Conservation (phyloP, 2,113 vertebrate genomes). For the Oplegnathus fasciatus region DNA sequence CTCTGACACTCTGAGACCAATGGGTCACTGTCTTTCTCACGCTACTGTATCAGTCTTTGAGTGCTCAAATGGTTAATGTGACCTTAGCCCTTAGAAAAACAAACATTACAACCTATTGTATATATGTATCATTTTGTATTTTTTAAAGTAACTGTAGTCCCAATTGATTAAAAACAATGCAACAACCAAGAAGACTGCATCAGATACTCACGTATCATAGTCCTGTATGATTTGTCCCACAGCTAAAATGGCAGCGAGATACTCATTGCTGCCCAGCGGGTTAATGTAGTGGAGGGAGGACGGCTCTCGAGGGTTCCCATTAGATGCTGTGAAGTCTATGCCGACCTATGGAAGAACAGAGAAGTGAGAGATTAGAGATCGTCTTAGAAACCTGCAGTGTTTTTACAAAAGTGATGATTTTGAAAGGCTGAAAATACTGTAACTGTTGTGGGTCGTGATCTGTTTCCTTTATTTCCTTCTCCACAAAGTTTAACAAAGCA, state of each 20-base stretch:
- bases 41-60: not conserved
- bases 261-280: slow-evolving; percentile 96
- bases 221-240: slow-evolving; percentile 99
- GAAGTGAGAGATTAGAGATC: not conserved
- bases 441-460: not conserved
- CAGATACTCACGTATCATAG: slow-evolving; percentile 93
- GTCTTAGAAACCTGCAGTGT: not conserved
- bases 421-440: not conserved
- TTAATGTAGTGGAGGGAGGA: slow-evolving; percentile 98
- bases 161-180: not conserved
- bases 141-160: not conserved
- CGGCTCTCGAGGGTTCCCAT: slow-evolving; percentile 94
- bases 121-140: too few species aligned
- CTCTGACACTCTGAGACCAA: not conserved
- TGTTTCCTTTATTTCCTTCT: not conserved
- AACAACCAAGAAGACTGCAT: not conserved
- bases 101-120: not conserved
- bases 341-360: slow-evolving; percentile 88
- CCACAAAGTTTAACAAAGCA: not conserved
- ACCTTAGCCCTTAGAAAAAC: not conserved
- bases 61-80: not conserved
- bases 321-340: slow-evolving; percentile 99
- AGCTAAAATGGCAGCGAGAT: slow-evolving; percentile 95
- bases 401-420: not conserved
- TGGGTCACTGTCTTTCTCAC: not conserved